Evolutionary conservation across 2,797 vertebrate species (phyloP).

Genomic region (Notolabrus celidotus): DNA sequence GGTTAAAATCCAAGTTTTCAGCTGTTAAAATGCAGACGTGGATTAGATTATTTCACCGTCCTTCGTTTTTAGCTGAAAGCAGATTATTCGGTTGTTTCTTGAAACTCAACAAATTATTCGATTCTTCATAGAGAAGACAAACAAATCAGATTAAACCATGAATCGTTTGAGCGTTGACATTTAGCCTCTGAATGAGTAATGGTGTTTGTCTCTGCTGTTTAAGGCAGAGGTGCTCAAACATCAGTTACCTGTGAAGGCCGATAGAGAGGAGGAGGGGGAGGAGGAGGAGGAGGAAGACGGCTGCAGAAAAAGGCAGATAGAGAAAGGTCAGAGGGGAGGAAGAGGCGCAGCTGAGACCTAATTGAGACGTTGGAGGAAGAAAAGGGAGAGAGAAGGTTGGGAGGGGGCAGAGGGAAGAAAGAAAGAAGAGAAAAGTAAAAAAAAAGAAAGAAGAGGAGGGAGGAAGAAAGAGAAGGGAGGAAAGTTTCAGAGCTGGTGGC

Average conservation of each 20-base stretch:
- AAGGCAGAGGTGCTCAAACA: not conserved
- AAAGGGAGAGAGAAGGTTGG: constrained; percentile 12
- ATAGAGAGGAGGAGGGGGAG: no score
- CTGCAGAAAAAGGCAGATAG: not conserved
- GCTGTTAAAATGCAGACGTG: no score
- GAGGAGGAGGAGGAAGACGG: not conserved
- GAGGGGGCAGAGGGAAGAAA: constrained; percentile 5
- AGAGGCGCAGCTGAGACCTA: constrained; percentile 12
- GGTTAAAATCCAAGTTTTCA: no score
- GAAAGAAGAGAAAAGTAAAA: not conserved
- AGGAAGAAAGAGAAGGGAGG: constrained; percentile 1
- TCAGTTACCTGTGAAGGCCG: not conserved
- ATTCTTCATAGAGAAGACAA: no score
- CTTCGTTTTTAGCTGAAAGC: no score
- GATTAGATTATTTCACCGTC: no score
- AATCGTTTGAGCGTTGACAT: not conserved
- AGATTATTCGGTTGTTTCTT: no score
- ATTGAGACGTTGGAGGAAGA: constrained; percentile 27
- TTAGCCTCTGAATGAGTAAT: constrained; percentile 5
- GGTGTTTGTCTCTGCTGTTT: not conserved
- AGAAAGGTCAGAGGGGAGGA: constrained; percentile 14
- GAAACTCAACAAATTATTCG: no score
- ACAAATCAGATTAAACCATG: no score
- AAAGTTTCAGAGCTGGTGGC: constrained; percentile 30
- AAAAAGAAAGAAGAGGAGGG: no score